Conservation (phyloP, 2,113 vertebrate genomes). For the Nothoprocta perdicaria region DNA sequence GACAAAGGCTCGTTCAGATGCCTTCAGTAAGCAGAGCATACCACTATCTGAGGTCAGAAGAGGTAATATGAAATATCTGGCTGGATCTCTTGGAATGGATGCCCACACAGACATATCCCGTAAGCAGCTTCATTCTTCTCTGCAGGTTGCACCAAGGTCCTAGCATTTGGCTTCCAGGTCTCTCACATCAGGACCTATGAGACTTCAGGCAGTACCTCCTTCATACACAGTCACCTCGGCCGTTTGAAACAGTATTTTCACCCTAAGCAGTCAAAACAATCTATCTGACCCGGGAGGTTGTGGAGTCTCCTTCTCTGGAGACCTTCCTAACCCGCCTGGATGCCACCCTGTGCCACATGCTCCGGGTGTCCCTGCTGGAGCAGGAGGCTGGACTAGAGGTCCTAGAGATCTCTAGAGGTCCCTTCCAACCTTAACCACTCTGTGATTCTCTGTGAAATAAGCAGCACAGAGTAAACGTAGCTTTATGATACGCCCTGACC, state of each 20-base stretch:
- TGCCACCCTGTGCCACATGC: no score
- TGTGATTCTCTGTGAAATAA: background rate
- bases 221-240: background rate
- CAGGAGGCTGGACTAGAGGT: no score
- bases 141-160: background rate
- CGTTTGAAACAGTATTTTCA: background rate
- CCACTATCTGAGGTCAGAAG: background rate
- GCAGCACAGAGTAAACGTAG: background rate
- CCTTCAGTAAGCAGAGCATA: background rate
- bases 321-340: no score
- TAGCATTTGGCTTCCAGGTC: background rate
- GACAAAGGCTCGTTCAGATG: background rate
- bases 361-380: no score
- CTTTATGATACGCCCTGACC: background rate
- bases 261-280: background rate
- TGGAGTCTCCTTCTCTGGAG: no score
- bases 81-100: background rate
- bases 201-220: no score
- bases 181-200: fast-evolving
- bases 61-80: background rate
- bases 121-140: background rate
- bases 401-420: no score
- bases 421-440: no score
- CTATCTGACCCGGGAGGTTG: background rate
- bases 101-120: background rate